These are phyloP conservation scores for Salmo trutta DNA, from an alignment of 2,797 vertebrate species.

Conservation along the genomic window DNA sequence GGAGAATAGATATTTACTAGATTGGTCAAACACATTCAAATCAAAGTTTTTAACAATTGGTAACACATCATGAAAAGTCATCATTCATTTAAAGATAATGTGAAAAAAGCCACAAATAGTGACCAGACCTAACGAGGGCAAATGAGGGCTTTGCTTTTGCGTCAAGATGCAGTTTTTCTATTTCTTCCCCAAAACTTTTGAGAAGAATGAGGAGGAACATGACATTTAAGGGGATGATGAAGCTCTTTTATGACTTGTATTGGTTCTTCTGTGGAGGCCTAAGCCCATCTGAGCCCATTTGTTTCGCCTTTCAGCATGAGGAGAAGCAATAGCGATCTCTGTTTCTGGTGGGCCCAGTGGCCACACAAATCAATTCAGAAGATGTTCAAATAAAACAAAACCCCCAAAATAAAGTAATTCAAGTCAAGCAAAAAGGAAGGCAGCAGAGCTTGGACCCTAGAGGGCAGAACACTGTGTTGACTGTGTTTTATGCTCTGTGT, in stretches of 20 bases:
- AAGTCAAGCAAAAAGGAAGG: neutral
- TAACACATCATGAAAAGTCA: neutral
- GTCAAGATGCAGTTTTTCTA: neutral
- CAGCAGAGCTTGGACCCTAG: neutral
- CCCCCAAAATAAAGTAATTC: neutral
- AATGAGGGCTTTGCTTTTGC: neutral
- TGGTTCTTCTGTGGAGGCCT: neutral
- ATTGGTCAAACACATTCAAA: neutral
- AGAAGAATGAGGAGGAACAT: neutral
- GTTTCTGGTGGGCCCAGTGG: constrained; percentile 3
- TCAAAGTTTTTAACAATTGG: neutral
- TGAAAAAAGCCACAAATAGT: neutral
- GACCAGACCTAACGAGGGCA: neutral
- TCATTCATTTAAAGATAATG: neutral
- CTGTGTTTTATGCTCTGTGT: neutral
- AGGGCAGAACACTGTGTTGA: neutral
- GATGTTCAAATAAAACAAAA: neutral
- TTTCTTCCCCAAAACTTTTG: neutral
- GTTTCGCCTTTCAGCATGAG: neutral
- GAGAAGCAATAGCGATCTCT: neutral
- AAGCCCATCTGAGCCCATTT: neutral
- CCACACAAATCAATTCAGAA: constrained; percentile 7
- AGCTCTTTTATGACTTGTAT: constrained; percentile 1
- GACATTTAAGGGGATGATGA: neutral
- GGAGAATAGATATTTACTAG: neutral